Evolutionary conservation across 2,113 vertebrate genomes (phyloP).

Genomic region (Rhinoderma darwinii): DNA sequence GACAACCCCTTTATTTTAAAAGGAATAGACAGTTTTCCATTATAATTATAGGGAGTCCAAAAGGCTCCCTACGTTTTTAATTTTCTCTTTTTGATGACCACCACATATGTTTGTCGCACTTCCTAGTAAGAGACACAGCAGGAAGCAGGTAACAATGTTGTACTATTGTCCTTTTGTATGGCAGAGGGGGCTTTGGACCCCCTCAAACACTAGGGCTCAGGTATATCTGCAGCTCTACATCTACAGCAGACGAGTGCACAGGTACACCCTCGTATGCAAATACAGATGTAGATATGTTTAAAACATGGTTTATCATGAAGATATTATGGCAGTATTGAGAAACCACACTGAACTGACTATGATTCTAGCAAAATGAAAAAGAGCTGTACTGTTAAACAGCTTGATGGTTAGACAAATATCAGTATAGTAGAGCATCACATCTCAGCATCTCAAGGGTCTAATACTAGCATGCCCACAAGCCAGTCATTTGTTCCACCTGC

Average conservation of each 20-base stretch:
- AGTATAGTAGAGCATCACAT: slow-evolving; percentile 9
- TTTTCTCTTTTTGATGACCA: not conserved
- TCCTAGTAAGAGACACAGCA: not conserved
- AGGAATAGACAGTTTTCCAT: no score
- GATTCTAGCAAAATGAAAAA: not conserved
- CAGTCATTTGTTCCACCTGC: slow-evolving; percentile 47
- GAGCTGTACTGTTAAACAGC: not conserved
- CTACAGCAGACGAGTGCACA: not conserved
- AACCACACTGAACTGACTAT: not conserved
- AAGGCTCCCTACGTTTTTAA: no score
- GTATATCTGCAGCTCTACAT: not conserved
- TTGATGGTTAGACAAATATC: slow-evolving; percentile 30
- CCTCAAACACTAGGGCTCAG: not conserved
- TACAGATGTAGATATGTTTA: not conserved
- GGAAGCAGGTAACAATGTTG: not conserved
- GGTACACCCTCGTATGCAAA: not conserved
- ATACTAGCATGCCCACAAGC: slow-evolving; percentile 25
- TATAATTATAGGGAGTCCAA: no score
- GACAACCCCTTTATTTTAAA: no score
- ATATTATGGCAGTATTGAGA: not conserved
- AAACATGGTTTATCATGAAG: not conserved
- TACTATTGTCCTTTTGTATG: not conserved
- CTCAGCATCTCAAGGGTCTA: slow-evolving; percentile 32
- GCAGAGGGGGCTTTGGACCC: not conserved
- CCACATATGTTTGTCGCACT: not conserved